Percentiles rank a stretch among this genome's conserved stretches.
Evolutionary conservation across 2,797 vertebrate species (phyloP).

Genomic region (Aulostomus chinensis): DNA sequence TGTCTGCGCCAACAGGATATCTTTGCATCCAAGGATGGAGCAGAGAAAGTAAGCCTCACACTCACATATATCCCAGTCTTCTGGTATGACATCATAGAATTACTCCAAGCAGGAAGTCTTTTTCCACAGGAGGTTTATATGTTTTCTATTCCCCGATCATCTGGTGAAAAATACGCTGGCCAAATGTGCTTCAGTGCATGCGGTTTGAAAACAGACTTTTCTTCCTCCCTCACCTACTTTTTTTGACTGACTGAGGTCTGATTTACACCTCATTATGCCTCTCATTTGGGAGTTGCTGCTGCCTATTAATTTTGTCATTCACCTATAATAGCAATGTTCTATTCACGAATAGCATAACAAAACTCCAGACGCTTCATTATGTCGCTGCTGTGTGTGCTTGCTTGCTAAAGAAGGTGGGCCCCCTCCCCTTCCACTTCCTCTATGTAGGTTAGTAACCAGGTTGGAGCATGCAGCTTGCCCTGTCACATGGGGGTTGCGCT

Average conservation of each 20-base stretch:
- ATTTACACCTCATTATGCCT: slow-evolving; percentile 72
- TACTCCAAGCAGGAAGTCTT: too few species aligned
- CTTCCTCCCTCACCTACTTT: slow-evolving; percentile 28
- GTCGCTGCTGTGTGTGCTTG: slow-evolving; percentile 64
- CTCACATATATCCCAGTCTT: slow-evolving; percentile 1
- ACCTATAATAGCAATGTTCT: slow-evolving; percentile 66
- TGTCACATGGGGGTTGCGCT: slow-evolving; percentile 46
- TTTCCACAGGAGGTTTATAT: too few species aligned
- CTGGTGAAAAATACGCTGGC: slow-evolving; percentile 6
- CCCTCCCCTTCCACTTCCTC: slow-evolving; percentile 53
- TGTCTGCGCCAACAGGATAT: slow-evolving; percentile 58
- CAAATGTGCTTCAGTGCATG: slow-evolving; percentile 5
- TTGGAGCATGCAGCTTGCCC: slow-evolving; percentile 22
- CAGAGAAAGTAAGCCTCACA: slow-evolving; percentile 74
- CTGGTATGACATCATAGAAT: slow-evolving; percentile 15
- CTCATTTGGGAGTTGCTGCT: slow-evolving; percentile 66
- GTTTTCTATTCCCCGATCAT: too few species aligned
- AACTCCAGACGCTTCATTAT: slow-evolving; percentile 76
- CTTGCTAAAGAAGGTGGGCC: slow-evolving; percentile 60
- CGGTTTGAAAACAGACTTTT: background rate
- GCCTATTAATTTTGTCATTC: slow-evolving; percentile 76
- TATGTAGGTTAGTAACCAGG: slow-evolving; percentile 66
- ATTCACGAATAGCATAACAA: slow-evolving; percentile 77
- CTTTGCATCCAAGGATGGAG: slow-evolving; percentile 70
- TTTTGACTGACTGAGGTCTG: slow-evolving; percentile 63